Conservation (phyloP, 2,888 invertebrate genomes). For the Altica lythri region DNA sequence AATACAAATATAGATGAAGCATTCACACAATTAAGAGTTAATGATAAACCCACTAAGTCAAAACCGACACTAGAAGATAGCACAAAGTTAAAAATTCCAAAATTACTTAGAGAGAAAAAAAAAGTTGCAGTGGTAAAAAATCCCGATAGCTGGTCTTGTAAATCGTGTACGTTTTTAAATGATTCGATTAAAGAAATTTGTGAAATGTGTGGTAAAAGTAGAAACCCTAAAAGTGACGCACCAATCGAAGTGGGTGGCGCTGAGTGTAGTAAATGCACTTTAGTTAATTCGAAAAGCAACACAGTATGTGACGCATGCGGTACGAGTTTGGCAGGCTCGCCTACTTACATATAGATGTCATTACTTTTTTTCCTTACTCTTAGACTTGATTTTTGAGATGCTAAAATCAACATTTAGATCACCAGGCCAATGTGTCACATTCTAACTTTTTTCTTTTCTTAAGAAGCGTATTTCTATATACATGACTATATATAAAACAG, state of each 20-base stretch:
- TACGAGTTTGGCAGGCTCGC: conserved; percentile 71
- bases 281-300: conserved; percentile 72
- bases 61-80: too few relatives aligned
- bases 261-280: conserved; percentile 75
- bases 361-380: too few relatives aligned
- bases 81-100: too few relatives aligned
- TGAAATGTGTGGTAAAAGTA: conserved; percentile 74
- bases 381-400: too few relatives aligned
- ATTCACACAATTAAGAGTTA: conserved; percentile 61
- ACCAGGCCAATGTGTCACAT: too few relatives aligned
- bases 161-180: conserved; percentile 74
- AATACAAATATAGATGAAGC: conserved; percentile 64
- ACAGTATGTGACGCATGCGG: conserved; percentile 71
- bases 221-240: conserved; percentile 51
- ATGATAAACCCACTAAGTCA: conserved; percentile 58
- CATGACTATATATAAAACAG: too few relatives aligned
- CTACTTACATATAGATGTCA: conserved; percentile 74
- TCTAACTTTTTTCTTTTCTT: too few relatives aligned
- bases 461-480: too few relatives aligned
- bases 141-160: conserved; percentile 73
- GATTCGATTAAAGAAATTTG: conserved; percentile 63
- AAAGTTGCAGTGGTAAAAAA: too few relatives aligned
- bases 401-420: too few relatives aligned
- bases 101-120: too few relatives aligned
- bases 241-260: conserved; percentile 75